Evolutionary conservation across 2,797 vertebrate genomes (phyloP), one percentile per base, ranked within the genome.

Genomic region (Xerus rutilus): DNA sequence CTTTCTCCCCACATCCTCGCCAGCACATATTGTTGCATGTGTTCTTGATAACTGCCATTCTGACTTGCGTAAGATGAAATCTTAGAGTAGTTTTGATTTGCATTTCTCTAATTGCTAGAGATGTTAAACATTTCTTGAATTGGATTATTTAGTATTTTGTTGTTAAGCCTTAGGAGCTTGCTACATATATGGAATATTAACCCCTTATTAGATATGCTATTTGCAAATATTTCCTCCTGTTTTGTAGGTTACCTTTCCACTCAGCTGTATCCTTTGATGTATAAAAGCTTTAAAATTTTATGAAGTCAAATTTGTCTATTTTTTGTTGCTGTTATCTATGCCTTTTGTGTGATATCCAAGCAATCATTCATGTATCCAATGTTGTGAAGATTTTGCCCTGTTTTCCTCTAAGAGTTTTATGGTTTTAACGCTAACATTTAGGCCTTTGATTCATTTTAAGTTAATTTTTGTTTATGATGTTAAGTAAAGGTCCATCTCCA

Each of bases 191-290:
- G 23, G 77, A 52, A 62, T 54, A 49, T 77, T 65, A 87, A 15
- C 8, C 30, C 14, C n/a, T 59, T 77, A 82, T 23, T 32, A 83
- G 62, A 89, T 1, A 30, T 30, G 76, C 77, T 52, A 65, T 82
- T 90, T 65, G 35, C 35, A 83, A 95, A 81, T 90, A 82, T 32
- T 77, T 88, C 74, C 82, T 86, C 62, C 49, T 21, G 69, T 64
- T 85, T 93, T 76, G 49, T 67, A 86, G 39, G 72, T 0, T 65
- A 39, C 18, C n/a, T 91, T 52, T 52, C 52, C 52, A 52, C 52
- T 52, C 52, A 52, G 15, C 15, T 52, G 52, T 52, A 52, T 52
- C 52, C 14, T 52, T 52, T 52, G 52, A 52, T 13, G 13, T 17
- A 15, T 15, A 52, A 52, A 52, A 52, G 52, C 14, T 52, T 52